A percentile compares a stretch with the other conserved stretches of the same genome.
Evolutionary conservation across 92 coral and sea anemone genomes (phyloP).

Genomic region (Zoanthus sociatus): DNA sequence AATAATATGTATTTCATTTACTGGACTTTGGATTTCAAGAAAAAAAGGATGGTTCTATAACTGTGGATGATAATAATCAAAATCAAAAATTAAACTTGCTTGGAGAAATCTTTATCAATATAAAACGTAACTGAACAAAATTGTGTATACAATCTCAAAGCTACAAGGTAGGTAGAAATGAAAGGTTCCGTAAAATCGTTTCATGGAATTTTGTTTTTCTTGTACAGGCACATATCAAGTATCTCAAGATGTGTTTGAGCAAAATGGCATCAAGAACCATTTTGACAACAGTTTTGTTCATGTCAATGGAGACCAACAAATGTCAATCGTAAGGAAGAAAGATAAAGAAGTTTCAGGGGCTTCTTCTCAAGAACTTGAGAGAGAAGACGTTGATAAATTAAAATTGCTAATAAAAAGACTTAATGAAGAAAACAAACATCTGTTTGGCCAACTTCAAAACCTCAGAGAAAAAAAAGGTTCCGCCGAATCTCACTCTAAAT

Average conservation of each 20-base stretch:
- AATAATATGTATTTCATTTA: no score
- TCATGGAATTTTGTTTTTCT: not conserved
- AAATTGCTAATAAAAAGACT: not conserved
- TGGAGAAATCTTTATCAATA: no score
- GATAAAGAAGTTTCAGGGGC: not conserved
- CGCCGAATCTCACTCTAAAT: constrained; percentile 48
- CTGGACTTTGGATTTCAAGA: no score
- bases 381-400: not conserved
- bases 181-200: not conserved
- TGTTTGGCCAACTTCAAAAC: constrained; percentile 21
- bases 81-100: no score
- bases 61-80: no score
- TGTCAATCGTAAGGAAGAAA: constrained; percentile 4
- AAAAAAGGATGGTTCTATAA: no score
- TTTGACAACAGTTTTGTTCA: not conserved
- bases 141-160: no score
- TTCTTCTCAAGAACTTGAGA: not conserved
- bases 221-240: constrained; percentile 27
- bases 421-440: constrained; percentile 15
- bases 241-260: not conserved
- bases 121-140: no score
- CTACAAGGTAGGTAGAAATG: not conserved
- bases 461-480: constrained; percentile 54
- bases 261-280: constrained; percentile 7
- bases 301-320: not conserved